Evolutionary conservation across 2,797 vertebrate species (phyloP).

Genomic region (Myoxocephalus aenaeus): DNA sequence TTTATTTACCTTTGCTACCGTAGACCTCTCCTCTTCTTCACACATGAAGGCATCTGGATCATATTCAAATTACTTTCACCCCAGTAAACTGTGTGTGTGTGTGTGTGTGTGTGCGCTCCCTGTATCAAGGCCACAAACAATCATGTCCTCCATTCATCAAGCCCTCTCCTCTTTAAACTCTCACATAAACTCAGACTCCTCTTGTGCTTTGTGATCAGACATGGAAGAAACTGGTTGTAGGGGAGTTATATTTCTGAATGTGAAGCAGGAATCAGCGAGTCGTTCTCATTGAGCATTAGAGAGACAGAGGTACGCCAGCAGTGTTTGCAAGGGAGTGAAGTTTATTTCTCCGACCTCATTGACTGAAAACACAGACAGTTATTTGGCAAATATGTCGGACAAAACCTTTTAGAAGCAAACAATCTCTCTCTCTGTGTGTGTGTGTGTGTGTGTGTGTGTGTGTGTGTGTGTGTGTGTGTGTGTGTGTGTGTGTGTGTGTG

Average conservation of each 20-base stretch:
- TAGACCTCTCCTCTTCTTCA: background rate
- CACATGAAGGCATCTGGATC: slow-evolving; percentile 55
- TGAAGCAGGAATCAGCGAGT: background rate
- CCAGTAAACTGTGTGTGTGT: slow-evolving; percentile 37
- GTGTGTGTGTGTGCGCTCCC: slow-evolving; percentile 3
- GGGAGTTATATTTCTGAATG: slow-evolving; percentile 1
- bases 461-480: too few species aligned
- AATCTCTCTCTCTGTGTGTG: background rate
- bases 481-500: too few species aligned
- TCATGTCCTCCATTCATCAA: slow-evolving; percentile 54
- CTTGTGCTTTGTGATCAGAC: background rate
- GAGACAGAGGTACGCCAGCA: background rate
- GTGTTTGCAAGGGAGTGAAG: slow-evolving; percentile 4
- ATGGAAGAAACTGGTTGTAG: background rate
- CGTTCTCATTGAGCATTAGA: background rate
- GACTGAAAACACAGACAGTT: slow-evolving; percentile 12
- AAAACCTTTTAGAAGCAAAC: background rate
- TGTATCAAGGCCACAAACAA: slow-evolving; percentile 43
- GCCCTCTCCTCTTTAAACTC: slow-evolving; percentile 42
- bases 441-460: too few species aligned
- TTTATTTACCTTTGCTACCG: slow-evolving; percentile 51
- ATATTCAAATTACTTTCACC: slow-evolving; percentile 48
- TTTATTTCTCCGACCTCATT: slow-evolving; percentile 32
- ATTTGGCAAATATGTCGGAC: slow-evolving; percentile 3
- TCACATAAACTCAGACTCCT: slow-evolving; percentile 26